A percentile compares a stretch with the other conserved stretches of the same genome.
Conservation (phyloP, 2,888 invertebrate species). For the Drosophila ustulata region DNA sequence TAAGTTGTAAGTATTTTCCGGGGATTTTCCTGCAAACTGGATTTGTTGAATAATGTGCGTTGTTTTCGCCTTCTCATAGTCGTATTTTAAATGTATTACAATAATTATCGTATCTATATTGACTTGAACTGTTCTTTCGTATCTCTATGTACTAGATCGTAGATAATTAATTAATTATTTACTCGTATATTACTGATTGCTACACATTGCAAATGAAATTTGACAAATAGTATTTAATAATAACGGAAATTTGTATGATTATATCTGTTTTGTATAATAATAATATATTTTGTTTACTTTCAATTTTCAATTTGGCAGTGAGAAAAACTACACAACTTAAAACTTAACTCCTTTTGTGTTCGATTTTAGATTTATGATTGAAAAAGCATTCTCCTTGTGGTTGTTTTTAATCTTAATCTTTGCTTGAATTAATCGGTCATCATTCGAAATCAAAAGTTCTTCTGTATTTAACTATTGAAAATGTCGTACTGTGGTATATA, state of each 20-base stretch:
- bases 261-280: constrained; percentile 18
- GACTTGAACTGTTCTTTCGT: constrained; percentile 48
- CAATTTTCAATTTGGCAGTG: constrained; percentile 67
- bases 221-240: constrained; percentile 42
- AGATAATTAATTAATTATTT: constrained; percentile 40
- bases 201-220: constrained; percentile 72
- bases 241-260: constrained; percentile 37
- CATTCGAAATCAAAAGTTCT: constrained; percentile 4
- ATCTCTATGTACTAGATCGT: constrained; percentile 42
- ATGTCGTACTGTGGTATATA: not conserved
- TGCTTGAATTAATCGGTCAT: constrained; percentile 12
- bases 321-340: constrained; percentile 69
- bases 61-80: constrained; percentile 46
- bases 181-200: constrained; percentile 67
- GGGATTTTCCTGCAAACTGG: constrained; percentile 32
- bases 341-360: constrained; percentile 36
- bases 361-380: constrained; percentile 33
- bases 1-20: constrained; percentile 43
- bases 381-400: constrained; percentile 30
- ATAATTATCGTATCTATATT: constrained; percentile 39
- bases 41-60: constrained; percentile 64
- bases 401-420: constrained; percentile 4
- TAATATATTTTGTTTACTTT: constrained; percentile 21
- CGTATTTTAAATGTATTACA: constrained; percentile 36
- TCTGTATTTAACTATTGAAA: constrained; percentile 1